phyloP scores from a whole-genome alignment of 2,113 vertebrate genomes.

The Nematolebias whitei region DNA sequence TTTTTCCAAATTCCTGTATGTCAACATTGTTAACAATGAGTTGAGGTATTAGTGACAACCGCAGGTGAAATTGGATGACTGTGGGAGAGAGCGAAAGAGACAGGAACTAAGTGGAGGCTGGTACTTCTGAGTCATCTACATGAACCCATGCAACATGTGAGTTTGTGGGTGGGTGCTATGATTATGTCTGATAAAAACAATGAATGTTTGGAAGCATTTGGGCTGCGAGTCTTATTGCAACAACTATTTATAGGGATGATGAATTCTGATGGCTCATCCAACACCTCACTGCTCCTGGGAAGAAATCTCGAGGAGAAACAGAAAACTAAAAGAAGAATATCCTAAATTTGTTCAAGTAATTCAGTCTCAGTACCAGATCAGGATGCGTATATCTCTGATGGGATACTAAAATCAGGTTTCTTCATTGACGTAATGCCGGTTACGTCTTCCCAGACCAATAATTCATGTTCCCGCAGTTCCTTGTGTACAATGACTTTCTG shows the following conservation, averaged over 20 bases:
- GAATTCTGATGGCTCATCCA: background rate
- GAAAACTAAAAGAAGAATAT: background rate
- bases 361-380: background rate
- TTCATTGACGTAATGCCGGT: too few relatives aligned
- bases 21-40: background rate
- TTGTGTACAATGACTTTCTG: too few relatives aligned
- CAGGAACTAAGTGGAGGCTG: conserved; percentile 20
- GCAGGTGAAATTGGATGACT: conserved; percentile 4
- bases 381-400: background rate
- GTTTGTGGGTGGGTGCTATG: conserved; percentile 45
- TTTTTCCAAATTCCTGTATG: background rate
- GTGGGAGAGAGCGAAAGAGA: conserved; percentile 11
- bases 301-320: background rate
- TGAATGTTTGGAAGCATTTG: background rate
- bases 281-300: background rate
- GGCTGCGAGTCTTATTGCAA: conserved; percentile 1
- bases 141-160: conserved; percentile 28
- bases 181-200: conserved; percentile 47
- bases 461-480: too few relatives aligned
- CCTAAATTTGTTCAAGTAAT: conserved; percentile 1
- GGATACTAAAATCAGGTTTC: too few relatives aligned
- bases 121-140: conserved; percentile 40
- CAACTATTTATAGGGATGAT: conserved; percentile 10
- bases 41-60: background rate
- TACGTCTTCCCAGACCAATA: too few relatives aligned